Evolutionary conservation across 2,113 vertebrate species (phyloP).

Genomic region (Pogonocichla stellata): DNA sequence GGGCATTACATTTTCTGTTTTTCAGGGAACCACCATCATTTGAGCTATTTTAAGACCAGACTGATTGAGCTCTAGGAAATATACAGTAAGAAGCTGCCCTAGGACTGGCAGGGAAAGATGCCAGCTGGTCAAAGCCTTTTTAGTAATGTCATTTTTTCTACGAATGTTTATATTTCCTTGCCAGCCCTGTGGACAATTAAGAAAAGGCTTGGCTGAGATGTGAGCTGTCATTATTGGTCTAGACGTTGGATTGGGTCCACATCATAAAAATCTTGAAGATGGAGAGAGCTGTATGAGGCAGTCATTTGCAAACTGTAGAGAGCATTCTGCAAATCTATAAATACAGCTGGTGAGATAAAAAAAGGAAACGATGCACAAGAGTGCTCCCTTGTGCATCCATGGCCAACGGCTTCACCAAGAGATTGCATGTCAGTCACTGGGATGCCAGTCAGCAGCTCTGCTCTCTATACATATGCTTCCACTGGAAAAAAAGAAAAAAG

Average conservation of each 20-base stretch:
- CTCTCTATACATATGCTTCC: not conserved
- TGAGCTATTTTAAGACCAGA: slow-evolving; percentile 31
- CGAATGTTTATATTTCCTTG: slow-evolving; percentile 35
- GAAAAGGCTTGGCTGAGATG: slow-evolving; percentile 61
- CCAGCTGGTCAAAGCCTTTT: slow-evolving; percentile 37
- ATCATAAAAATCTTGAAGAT: slow-evolving; percentile 45
- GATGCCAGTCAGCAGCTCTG: not conserved
- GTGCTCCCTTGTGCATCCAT: not conserved
- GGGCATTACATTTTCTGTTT: not conserved
- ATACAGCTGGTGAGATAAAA: not conserved
- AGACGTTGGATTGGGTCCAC: slow-evolving; percentile 54
- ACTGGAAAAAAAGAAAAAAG: not conserved
- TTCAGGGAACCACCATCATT: not conserved
- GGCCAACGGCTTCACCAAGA: not conserved
- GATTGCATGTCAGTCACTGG: not conserved
- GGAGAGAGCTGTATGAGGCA: not conserved
- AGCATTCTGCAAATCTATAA: not conserved
- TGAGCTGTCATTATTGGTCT: slow-evolving; percentile 69
- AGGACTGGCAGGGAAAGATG: slow-evolving; percentile 40
- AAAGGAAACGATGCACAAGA: not conserved
- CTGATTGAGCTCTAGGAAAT: slow-evolving; percentile 46
- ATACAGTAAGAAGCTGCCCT: slow-evolving; percentile 23
- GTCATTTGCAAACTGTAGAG: not conserved
- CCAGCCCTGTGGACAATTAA: slow-evolving; percentile 72
- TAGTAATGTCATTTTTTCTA: not conserved